phyloP scores from a whole-genome alignment of 1,140 invertebrate genomes.

The Sminthurides bifidus region DNA sequence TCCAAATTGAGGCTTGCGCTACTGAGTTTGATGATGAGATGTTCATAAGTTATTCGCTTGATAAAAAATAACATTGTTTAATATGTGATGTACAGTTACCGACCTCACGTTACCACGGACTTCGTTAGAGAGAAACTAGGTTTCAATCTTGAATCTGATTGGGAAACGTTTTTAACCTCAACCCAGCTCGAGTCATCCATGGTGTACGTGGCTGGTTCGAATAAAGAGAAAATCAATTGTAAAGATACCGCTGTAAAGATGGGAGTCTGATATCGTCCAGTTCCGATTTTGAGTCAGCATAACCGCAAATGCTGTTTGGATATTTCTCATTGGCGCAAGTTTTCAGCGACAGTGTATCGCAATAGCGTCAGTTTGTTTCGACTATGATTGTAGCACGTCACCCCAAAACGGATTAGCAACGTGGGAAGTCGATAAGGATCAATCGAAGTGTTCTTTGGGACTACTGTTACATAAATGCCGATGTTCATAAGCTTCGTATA shows the following conservation, averaged over 20 bases:
- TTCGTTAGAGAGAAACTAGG: conserved; percentile 30
- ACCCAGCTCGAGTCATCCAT: conserved; percentile 27
- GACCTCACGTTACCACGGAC: conserved; percentile 20
- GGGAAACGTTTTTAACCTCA: conserved; percentile 27
- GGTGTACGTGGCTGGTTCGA: conserved; percentile 25
- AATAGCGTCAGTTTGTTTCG: no score
- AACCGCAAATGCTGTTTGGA: no score
- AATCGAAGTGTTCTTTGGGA: no score
- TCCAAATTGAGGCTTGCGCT: background rate
- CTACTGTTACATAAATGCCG: no score
- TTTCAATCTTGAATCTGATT: conserved; percentile 19
- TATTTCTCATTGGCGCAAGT: no score
- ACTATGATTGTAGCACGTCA: no score
- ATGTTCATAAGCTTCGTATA: no score
- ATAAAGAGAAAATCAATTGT: conserved; percentile 28
- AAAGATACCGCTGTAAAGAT: conserved; percentile 23
- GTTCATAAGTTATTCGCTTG: conserved; percentile 1
- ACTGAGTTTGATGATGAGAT: conserved; percentile 8
- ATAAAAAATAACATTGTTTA: conserved; percentile 1
- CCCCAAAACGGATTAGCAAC: no score
- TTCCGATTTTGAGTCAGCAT: no score
- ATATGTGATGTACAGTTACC: conserved; percentile 29
- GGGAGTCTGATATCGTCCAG: no score
- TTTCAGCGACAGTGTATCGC: no score
- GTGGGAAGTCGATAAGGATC: no score